These are phyloP conservation scores for Physocephala rufipes DNA, from an alignment of 2,888 invertebrate genomes.

Conservation along the genomic window DNA sequence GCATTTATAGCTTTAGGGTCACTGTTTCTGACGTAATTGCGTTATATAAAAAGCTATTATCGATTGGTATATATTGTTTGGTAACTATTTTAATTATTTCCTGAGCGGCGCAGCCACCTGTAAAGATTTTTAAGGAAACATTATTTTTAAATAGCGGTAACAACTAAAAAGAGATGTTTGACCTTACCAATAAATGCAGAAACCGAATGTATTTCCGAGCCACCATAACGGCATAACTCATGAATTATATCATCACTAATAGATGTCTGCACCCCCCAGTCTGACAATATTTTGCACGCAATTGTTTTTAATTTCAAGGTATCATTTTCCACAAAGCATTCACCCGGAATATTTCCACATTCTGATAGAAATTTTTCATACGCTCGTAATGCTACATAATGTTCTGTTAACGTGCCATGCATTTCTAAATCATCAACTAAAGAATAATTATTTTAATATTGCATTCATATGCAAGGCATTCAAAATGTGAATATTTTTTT, in stretches of 20 bases:
- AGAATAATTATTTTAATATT: conserved; percentile 47
- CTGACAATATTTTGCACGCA: conserved; percentile 78
- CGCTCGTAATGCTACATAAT: conserved; percentile 90
- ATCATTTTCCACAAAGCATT: conserved; percentile 89
- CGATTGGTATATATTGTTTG: conserved; percentile 93
- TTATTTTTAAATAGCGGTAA: background rate
- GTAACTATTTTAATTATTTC: conserved; percentile 96
- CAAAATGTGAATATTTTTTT: background rate
- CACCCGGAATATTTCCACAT: conserved; percentile 90
- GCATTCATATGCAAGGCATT: background rate
- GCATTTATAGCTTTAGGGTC: conserved; percentile 77
- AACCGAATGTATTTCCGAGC: conserved; percentile 92
- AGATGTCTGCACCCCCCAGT: conserved; percentile 82
- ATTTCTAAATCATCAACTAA: conserved; percentile 78
- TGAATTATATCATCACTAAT: conserved; percentile 93
- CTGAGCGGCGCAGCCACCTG: conserved; percentile 92
- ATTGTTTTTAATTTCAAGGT: conserved; percentile 84
- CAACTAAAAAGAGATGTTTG: background rate
- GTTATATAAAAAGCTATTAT: conserved; percentile 96
- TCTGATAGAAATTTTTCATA: conserved; percentile 89
- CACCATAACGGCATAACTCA: conserved; percentile 95
- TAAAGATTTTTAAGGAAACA: background rate
- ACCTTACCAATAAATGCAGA: conserved; percentile 82
- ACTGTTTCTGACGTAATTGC: conserved; percentile 87
- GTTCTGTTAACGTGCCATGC: conserved; percentile 86